Base-by-base conservation (phyloP, 2,113 vertebrate species). In the Epinephelus moara region DNA sequence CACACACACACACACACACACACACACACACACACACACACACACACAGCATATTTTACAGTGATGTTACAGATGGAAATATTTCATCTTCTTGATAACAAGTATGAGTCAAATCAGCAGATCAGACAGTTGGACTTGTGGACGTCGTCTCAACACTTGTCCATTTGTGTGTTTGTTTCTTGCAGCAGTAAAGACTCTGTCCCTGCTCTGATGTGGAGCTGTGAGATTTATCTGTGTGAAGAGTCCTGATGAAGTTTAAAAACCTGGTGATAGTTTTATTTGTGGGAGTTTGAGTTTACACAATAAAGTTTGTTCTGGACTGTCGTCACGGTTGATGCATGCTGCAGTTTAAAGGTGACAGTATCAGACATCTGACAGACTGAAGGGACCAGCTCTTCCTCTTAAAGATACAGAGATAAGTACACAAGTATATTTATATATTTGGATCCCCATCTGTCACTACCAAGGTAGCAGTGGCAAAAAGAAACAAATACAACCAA, bases 231-330 rank as follows among this genome's bases (percentile, higher is more conserved):
- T 75, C 12, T 67, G 12, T 57, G n/a, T 84, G 21, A 69, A 60
- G 25, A 70, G 19, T 55, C 17, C 13, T 37, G 23, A 53, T 67
- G 17, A 56, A 55, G 56, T 45, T 79, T 60, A 66, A 52, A 53
- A 17, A 62, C 59, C 81, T 37, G 33, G 64, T 40, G 76, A 63
- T 61, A 77, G 61, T 86, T 68, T 87, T 56, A 71, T 87, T 93
- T 82, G 30, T 87, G 75, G 30, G 88, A 59, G 3, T 70, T 49
- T 80, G 47, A 81, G 30, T 59, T 75, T 87, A 68, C 67, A 81
- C 80, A 92, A 89, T 93, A 89, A 92, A 93, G 37, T 45, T 70
- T 93, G 91, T 73, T 78, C 88, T 76, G 68, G 60, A 86, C 60
- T 76, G 49, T 62, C 42, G 33, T 55, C 30, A 18, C 4, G n/a